Evolutionary conservation across 2,797 vertebrate species (phyloP), one percentile per base, ranked within the genome.

Genomic region (Sebastiscus albofasciatus): DNA sequence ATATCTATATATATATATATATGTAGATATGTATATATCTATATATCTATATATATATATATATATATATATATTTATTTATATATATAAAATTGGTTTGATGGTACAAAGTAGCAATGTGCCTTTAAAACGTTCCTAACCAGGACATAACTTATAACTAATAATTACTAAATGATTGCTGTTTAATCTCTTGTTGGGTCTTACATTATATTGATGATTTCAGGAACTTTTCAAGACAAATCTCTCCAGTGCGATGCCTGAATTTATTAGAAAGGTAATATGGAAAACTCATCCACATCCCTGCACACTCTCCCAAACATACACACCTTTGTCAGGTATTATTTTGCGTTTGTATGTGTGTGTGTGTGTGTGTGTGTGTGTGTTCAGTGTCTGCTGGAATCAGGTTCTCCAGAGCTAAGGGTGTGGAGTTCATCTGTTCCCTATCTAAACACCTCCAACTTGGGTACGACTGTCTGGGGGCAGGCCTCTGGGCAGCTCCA

Each of bases 351-450:
- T 29, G 42, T 46, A 46, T 49, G 12, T 69, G 31, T 81, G 36
- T 59, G 39, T 46, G 13, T 68, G 34, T 81, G 34, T 81, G 34
- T 81, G 34, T 59, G 34, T 42, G 14, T 69, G 36, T 81, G 36
- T 59, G 39, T 75, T 64, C 76, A 96, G 96, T 95, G 95, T 84
- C 71, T 96, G 65, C 74, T 68, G 49, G 91, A 90, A 20, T 80
- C 90, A 2, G 82, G 80, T 1, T 85, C 93, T 49, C 87, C 94
- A 10, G 82, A 93, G 81, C 92, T 96, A 3, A 94, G 91, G 16
- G 92, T 96, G 16, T 95, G 95, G 95, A 97, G 96, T 65, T 92
- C 94, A 0, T 75, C 78, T 0, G 78, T 68, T 20, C 96, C 96
- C 5, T 73, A 56, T 20, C 87, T 97, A 2, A 93, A 91, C 80